phyloP scores from a whole-genome alignment of 1,140 invertebrate genomes.

The Drosophila teissieri region DNA sequence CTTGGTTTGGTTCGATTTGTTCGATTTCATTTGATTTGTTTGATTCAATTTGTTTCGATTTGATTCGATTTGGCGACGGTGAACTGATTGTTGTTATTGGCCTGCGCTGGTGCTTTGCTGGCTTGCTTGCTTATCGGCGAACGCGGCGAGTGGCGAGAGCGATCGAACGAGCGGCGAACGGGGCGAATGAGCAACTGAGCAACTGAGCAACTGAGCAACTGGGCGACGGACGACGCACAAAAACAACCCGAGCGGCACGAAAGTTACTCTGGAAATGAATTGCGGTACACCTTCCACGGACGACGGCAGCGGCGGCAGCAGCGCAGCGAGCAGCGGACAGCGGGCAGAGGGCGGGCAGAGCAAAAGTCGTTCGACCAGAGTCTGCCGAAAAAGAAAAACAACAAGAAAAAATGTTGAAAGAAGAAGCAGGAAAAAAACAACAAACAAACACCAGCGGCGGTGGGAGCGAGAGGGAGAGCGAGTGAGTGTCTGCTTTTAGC shows the following conservation, averaged over 20 bases:
- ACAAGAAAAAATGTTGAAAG: slow-evolving; percentile 11
- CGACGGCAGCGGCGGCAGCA: slow-evolving; percentile 44
- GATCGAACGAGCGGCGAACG: slow-evolving; percentile 31
- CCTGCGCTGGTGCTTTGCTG: background rate
- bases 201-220: slow-evolving; percentile 39
- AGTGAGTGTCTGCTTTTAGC: slow-evolving; percentile 48
- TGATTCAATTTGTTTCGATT: slow-evolving; percentile 9
- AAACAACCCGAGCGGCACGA: slow-evolving; percentile 75
- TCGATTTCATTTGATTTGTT: background rate
- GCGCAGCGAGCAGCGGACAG: slow-evolving; percentile 31
- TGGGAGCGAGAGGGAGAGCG: slow-evolving; percentile 17
- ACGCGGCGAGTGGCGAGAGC: slow-evolving; percentile 34
- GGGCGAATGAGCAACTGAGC: slow-evolving; percentile 20
- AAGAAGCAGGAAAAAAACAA: slow-evolving; percentile 18
- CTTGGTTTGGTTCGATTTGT: slow-evolving; percentile 11
- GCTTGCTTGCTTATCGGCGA: slow-evolving; percentile 14
- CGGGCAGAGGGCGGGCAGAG: slow-evolving; percentile 34
- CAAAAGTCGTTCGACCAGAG: slow-evolving; percentile 75
- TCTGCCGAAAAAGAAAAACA: slow-evolving; percentile 18
- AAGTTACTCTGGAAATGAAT: slow-evolving; percentile 76
- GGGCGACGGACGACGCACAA: slow-evolving; percentile 58
- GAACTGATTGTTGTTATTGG: slow-evolving; percentile 30
- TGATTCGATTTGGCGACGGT: slow-evolving; percentile 30
- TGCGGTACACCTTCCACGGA: slow-evolving; percentile 69
- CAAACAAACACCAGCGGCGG: slow-evolving; percentile 46